These are phyloP conservation scores for Leptinotarsa tumamoca DNA, from an alignment of 2,888 invertebrate genomes.

Conservation along the genomic window DNA sequence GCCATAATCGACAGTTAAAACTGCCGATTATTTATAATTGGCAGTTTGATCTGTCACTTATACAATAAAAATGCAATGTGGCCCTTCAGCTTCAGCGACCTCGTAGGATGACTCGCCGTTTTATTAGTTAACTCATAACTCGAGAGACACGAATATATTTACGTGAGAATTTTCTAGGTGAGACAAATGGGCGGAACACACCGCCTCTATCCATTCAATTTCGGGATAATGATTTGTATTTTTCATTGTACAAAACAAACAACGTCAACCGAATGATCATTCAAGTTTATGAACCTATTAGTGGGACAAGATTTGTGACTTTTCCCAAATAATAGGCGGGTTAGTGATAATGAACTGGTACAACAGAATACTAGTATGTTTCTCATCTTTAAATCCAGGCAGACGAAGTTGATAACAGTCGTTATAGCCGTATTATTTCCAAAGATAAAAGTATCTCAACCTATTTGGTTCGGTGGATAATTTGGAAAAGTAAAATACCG, in stretches of 20 bases:
- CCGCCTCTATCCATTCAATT: constrained; percentile 27
- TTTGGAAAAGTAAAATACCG: no score
- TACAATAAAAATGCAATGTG: no score
- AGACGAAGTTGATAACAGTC: no score
- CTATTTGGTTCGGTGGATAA: no score
- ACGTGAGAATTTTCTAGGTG: constrained; percentile 35
- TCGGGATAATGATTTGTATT: constrained; percentile 27
- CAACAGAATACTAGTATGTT: background rate
- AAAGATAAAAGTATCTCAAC: no score
- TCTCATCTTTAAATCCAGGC: no score
- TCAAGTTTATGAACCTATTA: background rate
- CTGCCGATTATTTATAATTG: no score
- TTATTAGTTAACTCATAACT: constrained; percentile 5
- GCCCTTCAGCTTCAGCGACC: no score
- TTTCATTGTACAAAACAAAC: constrained; percentile 33
- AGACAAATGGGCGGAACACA: constrained; percentile 34
- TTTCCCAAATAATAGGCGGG: background rate
- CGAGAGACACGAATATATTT: constrained; percentile 4
- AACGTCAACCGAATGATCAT: constrained; percentile 21
- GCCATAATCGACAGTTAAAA: no score
- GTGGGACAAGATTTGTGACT: background rate
- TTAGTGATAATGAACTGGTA: background rate
- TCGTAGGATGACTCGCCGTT: background rate
- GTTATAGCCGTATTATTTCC: no score
- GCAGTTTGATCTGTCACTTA: no score